Evolutionary conservation across 2,113 vertebrate species (phyloP).

Genomic region (Oreochromis niloticus): DNA sequence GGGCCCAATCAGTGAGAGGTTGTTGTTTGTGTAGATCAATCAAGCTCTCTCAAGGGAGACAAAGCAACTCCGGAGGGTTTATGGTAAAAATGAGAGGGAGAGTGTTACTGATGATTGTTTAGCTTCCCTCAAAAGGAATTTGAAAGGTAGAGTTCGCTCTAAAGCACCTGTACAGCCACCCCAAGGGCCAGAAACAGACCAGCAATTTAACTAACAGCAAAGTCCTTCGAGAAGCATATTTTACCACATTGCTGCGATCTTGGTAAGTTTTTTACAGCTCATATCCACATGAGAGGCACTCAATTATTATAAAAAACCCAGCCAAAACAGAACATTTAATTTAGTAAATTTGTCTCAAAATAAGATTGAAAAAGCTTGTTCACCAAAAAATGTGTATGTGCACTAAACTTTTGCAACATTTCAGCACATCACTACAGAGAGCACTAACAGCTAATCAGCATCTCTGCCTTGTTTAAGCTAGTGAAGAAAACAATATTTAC

Average conservation of each 20-base stretch:
- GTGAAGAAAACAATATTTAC: not conserved
- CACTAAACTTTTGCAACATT: fast-evolving
- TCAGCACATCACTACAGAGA: not conserved
- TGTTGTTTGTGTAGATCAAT: not conserved
- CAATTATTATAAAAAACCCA: fast-evolving
- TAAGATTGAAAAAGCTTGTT: not conserved
- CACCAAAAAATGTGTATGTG: fast-evolving
- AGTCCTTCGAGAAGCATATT: not conserved
- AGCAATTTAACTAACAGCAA: not conserved
- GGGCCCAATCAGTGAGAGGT: not conserved
- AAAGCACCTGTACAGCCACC: not conserved
- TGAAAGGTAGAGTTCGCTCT: not conserved
- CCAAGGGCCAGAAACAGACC: fast-evolving
- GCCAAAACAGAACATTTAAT: fast-evolving
- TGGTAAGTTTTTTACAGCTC: not conserved
- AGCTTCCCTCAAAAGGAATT: not conserved
- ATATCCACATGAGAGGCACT: fast-evolving
- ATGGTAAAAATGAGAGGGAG: not conserved
- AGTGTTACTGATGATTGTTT: not conserved
- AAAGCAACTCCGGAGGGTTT: fast-evolving
- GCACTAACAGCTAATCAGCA: not conserved
- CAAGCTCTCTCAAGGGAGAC: not conserved
- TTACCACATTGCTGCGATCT: fast-evolving
- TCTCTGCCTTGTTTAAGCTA: not conserved
- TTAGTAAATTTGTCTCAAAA: not conserved